Evolutionary conservation across 2,113 vertebrate genomes (phyloP).

Genomic region (Thunnus maccoyii): DNA sequence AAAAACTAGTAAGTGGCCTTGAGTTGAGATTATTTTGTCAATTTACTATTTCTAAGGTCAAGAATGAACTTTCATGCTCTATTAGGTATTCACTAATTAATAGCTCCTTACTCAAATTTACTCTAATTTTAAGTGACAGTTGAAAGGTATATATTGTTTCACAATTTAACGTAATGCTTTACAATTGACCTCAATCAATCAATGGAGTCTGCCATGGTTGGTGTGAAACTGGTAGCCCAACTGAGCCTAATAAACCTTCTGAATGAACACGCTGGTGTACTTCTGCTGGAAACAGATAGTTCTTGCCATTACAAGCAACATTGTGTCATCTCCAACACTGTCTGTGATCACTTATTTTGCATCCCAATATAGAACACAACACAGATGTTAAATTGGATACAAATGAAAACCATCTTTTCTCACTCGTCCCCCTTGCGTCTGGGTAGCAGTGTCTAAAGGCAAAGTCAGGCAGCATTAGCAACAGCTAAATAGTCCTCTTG

Average conservation of each 20-base stretch:
- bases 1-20: too few relatives aligned
- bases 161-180: too few relatives aligned
- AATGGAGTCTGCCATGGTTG: too few relatives aligned
- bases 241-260: background rate
- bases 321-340: constrained; percentile 1
- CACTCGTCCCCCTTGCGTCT: background rate
- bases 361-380: background rate
- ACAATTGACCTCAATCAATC: too few relatives aligned
- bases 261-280: background rate
- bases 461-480: constrained; percentile 4
- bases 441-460: background rate
- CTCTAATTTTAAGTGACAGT: too few relatives aligned
- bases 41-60: too few relatives aligned
- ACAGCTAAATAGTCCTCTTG: constrained; percentile 8
- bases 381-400: background rate
- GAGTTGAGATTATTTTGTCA: too few relatives aligned
- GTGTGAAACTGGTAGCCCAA: too few relatives aligned
- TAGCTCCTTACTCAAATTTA: too few relatives aligned
- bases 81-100: too few relatives aligned
- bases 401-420: constrained; percentile 21
- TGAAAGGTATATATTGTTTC: too few relatives aligned
- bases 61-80: too few relatives aligned
- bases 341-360: background rate
- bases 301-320: background rate
- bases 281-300: background rate